A percentile compares a stretch with the other conserved stretches of the same genome.
phyloP scores from a whole-genome alignment of 2,888 invertebrate genomes.

The Hirudinaria manillensis region DNA sequence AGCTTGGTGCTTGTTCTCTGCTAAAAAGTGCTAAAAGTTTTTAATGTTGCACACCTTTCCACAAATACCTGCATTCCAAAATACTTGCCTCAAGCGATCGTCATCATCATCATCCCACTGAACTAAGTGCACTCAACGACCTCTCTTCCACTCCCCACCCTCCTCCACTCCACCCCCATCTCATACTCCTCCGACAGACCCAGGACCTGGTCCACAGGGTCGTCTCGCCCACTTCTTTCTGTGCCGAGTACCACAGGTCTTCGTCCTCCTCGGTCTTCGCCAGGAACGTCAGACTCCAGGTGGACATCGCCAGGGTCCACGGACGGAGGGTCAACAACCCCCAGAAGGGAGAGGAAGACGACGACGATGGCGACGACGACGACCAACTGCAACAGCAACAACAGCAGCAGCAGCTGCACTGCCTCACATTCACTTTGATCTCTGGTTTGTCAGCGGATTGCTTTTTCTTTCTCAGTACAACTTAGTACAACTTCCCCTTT shows the following conservation, averaged over 20 bases:
- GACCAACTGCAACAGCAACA: neutral
- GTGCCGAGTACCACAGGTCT: slow-evolving; percentile 86
- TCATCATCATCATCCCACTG: no score
- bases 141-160: neutral
- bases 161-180: neutral
- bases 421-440: slow-evolving; percentile 85
- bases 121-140: neutral
- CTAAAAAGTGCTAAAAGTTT: no score
- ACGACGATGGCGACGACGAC: slow-evolving; percentile 5
- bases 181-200: no score
- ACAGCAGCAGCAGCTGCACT: slow-evolving; percentile 62
- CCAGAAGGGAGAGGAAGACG: slow-evolving; percentile 35
- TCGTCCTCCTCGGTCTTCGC: slow-evolving; percentile 92
- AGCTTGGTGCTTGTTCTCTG: no score
- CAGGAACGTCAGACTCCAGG: slow-evolving; percentile 86
- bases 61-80: no score
- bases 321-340: neutral
- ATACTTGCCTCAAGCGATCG: no score
- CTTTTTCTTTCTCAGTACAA: slow-evolving; percentile 12
- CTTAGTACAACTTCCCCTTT: neutral
- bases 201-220: slow-evolving; percentile 72
- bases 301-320: slow-evolving; percentile 32
- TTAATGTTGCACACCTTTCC: no score
- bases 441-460: slow-evolving; percentile 29
- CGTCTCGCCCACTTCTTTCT: slow-evolving; percentile 90